phyloP scores from a whole-genome alignment of 1,140 invertebrate species.

The Chelonus insularis region DNA sequence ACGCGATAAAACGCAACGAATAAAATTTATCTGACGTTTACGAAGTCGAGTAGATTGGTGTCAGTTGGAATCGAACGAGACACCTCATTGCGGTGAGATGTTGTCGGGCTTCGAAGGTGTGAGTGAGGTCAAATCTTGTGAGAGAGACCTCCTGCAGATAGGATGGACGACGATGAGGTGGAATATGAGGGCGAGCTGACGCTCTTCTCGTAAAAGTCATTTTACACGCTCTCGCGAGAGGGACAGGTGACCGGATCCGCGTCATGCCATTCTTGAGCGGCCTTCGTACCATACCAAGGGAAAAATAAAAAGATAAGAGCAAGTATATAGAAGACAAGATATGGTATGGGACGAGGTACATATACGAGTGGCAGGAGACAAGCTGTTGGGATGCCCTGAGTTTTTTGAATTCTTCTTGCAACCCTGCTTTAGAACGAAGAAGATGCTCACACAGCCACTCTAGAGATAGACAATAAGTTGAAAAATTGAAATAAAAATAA shows the following conservation, averaged over 20 bases:
- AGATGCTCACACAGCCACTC: neutral
- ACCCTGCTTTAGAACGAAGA: slow-evolving; percentile 1
- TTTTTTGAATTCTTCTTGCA: slow-evolving; percentile 25
- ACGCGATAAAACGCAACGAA: slow-evolving; percentile 44
- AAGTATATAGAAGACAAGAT: slow-evolving; percentile 2
- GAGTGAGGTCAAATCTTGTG: slow-evolving; percentile 12
- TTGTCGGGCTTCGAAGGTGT: slow-evolving; percentile 14
- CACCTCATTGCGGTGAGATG: slow-evolving; percentile 48
- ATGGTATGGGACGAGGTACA: slow-evolving; percentile 11
- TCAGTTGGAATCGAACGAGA: slow-evolving; percentile 53
- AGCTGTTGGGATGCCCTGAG: slow-evolving; percentile 17
- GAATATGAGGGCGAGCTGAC: slow-evolving; percentile 37
- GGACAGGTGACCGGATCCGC: slow-evolving; percentile 50
- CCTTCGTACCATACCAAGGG: slow-evolving; percentile 16
- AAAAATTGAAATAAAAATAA: no score
- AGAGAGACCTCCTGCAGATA: slow-evolving; percentile 53
- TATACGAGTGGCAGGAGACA: slow-evolving; percentile 16
- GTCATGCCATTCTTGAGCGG: slow-evolving; percentile 17
- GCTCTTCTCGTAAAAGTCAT: slow-evolving; percentile 56
- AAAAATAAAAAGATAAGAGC: slow-evolving; percentile 16
- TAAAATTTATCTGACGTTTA: slow-evolving; percentile 58
- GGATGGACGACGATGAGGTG: slow-evolving; percentile 11
- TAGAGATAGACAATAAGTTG: neutral
- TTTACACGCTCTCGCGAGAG: slow-evolving; percentile 43
- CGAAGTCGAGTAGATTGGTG: slow-evolving; percentile 50